Percentiles rank a stretch among this genome's conserved stretches.
phyloP scores from a whole-genome alignment of 2,113 vertebrate genomes.

The Muscicapa adusta region DNA sequence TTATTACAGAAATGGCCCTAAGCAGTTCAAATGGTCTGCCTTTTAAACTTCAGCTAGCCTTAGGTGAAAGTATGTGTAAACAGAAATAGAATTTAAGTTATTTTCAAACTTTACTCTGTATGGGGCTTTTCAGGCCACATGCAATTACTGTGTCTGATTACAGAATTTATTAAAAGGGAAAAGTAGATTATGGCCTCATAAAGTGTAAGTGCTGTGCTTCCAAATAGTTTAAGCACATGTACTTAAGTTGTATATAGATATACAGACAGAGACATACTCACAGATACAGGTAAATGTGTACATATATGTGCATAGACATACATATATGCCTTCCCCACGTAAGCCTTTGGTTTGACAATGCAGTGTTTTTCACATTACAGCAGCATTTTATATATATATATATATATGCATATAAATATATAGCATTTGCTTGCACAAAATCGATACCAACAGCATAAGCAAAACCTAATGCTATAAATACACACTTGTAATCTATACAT shows the following conservation, averaged over 20 bases:
- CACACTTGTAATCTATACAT: not conserved
- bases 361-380: not conserved
- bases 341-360: not conserved
- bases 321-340: not conserved
- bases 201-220: not conserved
- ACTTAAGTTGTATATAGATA: not conserved
- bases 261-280: not conserved
- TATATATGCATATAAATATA: not conserved
- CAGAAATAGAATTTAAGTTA: slow-evolving; percentile 13
- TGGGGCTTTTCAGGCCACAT: not conserved
- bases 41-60: slow-evolving; percentile 10
- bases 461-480: not conserved
- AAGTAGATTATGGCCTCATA: not conserved
- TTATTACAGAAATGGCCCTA: not conserved
- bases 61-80: not conserved
- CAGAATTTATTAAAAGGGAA: not conserved
- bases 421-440: not conserved
- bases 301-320: not conserved
- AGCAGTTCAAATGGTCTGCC: not conserved
- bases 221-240: not conserved
- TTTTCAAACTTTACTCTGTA: not conserved
- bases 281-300: not conserved
- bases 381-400: too few species aligned
- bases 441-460: not conserved
- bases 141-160: not conserved